Percentiles rank a stretch among this genome's conserved stretches.
These are phyloP conservation scores for Neosilurus mollespiculum DNA, from an alignment of 2,797 vertebrate genomes.

Conservation along the genomic window DNA sequence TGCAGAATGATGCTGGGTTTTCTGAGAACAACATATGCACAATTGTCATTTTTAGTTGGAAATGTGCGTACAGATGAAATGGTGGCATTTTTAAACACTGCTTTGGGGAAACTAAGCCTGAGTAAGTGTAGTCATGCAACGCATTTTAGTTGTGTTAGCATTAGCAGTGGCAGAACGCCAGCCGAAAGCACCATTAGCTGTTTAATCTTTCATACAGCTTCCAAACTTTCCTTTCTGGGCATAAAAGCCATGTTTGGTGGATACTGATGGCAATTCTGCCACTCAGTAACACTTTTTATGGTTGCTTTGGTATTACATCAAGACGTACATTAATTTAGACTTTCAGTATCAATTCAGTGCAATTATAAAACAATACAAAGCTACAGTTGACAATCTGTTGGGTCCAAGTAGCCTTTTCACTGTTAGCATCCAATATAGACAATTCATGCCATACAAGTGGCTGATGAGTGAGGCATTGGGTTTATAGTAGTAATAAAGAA, in stretches of 20 bases:
- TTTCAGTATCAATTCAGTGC: neutral
- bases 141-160: slow-evolving; percentile 32
- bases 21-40: neutral
- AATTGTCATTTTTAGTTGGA: neutral
- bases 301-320: neutral
- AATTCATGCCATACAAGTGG: neutral
- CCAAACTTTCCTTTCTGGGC: slow-evolving; percentile 17
- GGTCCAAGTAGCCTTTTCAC: neutral
- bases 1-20: neutral
- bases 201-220: slow-evolving; percentile 40
- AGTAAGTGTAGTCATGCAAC: slow-evolving; percentile 19
- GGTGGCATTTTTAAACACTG: slow-evolving; percentile 22
- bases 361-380: neutral
- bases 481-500: neutral
- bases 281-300: neutral
- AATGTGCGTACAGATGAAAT: neutral
- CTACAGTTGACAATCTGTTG: neutral
- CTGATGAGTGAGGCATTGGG: neutral
- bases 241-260: slow-evolving; percentile 16
- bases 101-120: slow-evolving; percentile 18
- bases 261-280: neutral
- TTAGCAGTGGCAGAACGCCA: slow-evolving; percentile 18
- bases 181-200: slow-evolving; percentile 37
- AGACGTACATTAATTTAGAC: neutral
- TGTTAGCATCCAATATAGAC: neutral